These are phyloP conservation scores for Lamproptera curius DNA, from an alignment of 2,888 invertebrate genomes.

Conservation along the genomic window DNA sequence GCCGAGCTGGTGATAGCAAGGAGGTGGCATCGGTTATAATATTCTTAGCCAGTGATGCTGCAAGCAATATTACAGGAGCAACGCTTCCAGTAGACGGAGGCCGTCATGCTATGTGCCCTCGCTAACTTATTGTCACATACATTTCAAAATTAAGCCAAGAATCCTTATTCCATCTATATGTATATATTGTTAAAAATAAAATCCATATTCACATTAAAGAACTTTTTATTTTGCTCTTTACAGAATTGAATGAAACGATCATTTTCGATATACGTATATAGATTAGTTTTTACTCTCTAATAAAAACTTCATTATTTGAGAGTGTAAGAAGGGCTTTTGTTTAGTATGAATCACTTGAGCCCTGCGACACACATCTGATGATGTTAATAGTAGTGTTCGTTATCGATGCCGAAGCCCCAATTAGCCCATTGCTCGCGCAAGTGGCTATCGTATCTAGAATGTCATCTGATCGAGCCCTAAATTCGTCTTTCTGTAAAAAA, in stretches of 20 bases:
- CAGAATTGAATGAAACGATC: background rate
- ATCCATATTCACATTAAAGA: background rate
- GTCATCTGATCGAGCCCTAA: constrained; percentile 36
- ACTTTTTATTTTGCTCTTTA: background rate
- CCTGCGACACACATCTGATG: constrained; percentile 36
- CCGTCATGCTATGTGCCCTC: constrained; percentile 90
- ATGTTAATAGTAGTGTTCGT: constrained; percentile 35
- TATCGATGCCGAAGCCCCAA: constrained; percentile 36
- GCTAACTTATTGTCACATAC: constrained; percentile 63
- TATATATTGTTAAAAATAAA: constrained; percentile 1
- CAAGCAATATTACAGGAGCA: constrained; percentile 91
- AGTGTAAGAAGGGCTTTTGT: background rate
- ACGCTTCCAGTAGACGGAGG: constrained; percentile 93
- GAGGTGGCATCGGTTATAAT: constrained; percentile 94
- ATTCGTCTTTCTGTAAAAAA: constrained; percentile 33
- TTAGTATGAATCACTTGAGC: too few species aligned
- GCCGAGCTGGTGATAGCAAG: constrained; percentile 87
- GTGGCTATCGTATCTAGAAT: constrained; percentile 34
- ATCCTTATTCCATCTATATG: too few species aligned
- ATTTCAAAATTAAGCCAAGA: too few species aligned
- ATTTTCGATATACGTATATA: too few species aligned
- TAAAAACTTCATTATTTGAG: too few species aligned
- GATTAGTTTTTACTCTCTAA: too few species aligned
- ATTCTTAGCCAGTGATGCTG: constrained; percentile 91
- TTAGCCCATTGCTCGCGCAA: constrained; percentile 41